Base-by-base conservation (phyloP, 1,140 invertebrate genomes). In the Chironomus tepperi region DNA sequence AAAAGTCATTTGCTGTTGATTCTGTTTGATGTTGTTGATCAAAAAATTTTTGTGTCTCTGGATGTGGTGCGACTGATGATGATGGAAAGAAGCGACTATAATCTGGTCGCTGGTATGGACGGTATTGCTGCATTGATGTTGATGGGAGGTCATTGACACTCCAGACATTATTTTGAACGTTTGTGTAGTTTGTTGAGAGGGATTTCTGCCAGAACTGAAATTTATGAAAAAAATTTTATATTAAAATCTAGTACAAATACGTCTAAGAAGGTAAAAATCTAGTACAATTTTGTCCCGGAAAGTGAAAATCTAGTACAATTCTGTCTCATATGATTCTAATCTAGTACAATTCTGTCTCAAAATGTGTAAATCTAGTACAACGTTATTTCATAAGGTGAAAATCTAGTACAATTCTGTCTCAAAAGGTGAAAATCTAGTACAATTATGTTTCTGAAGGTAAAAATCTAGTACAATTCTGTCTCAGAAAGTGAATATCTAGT, bases 1-100 rank as follows among this genome's bases (percentile, higher is more conserved):
- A 77, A 73, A 88, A 80, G 78, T 86, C 86, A 74, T 85, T 85
- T 0, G 88, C 87, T 80, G 85, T 87, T 1, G 24, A 34, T 34
- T 34, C 24, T 5, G 24, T 2, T 34, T 34, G 24, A 5, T 34
- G 24, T 77, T 87, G 83, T 77, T 86, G 84, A 70, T 18, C n/a
- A 10, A 19, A 70, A 19, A 19, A 18, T 7, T 70, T 10, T 16
- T 70, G 65, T 21, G 18, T 47, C 83, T 81, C 65, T 5, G 47
- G 0, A 65, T 75, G 7, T 18, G 12, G 75, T 9, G 5, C 19
- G 9, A 3, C 18, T 8, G 80, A 81, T 74, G 81, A 76, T 43
- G 9, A n/a, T 7, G 65, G 47, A 19, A 72, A 47, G 10, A 64
- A 75, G 2, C 67, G 9, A n/a, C 42, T 74, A 12, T 67, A 70